Evolutionary conservation across 2,797 vertebrate genomes (phyloP).

Genomic region (Micropoecilia bifurca): DNA sequence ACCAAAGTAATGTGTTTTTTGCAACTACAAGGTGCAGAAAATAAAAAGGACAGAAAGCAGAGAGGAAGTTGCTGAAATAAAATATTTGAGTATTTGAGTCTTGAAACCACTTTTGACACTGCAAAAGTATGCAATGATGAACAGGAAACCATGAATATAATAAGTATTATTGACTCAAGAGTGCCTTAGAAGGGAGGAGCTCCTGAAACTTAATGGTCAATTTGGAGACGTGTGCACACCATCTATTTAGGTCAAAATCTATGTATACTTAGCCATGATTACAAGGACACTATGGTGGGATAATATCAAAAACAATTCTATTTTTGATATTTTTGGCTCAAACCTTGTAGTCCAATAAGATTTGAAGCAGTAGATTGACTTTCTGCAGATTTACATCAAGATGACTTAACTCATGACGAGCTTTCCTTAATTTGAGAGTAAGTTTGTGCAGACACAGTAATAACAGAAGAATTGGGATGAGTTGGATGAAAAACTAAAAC

Average conservation of each 20-base stretch:
- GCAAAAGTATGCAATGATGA: background rate
- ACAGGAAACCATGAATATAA: background rate
- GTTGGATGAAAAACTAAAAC: conserved; percentile 30
- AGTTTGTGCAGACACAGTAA: background rate
- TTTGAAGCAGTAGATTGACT: background rate
- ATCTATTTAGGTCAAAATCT: background rate
- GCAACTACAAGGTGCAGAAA: background rate
- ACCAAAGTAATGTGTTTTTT: background rate
- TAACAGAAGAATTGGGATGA: conserved; percentile 20
- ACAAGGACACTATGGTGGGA: background rate
- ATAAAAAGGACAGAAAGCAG: background rate
- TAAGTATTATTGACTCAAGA: too few species aligned
- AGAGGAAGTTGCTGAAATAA: background rate
- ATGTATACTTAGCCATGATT: background rate
- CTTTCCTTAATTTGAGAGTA: background rate
- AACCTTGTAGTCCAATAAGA: background rate
- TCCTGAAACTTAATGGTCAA: background rate
- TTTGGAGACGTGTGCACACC: background rate
- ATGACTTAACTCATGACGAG: background rate
- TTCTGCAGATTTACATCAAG: background rate
- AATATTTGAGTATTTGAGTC: background rate
- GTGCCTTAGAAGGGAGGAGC: background rate
- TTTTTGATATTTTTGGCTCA: background rate
- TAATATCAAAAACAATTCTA: background rate
- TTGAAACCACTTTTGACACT: background rate